phyloP scores from a whole-genome alignment of 2,888 invertebrate genomes.

The Ferrisia virgata region DNA sequence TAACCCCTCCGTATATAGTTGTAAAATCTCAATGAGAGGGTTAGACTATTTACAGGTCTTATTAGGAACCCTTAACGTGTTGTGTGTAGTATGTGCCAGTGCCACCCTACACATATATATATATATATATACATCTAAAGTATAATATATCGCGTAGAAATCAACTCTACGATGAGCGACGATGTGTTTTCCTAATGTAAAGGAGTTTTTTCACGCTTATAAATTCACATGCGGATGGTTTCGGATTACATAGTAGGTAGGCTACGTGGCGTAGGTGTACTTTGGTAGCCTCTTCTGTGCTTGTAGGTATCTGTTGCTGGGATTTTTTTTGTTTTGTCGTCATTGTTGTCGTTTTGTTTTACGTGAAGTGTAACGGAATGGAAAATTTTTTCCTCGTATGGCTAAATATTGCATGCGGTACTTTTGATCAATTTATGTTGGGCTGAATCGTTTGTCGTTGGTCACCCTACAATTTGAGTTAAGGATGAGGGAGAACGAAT shows the following conservation, averaged over 20 bases:
- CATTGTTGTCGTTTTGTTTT: not conserved
- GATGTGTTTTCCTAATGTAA: not conserved
- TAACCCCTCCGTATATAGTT: slow-evolving; percentile 32
- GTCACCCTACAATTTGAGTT: too few relatives aligned
- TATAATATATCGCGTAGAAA: not conserved
- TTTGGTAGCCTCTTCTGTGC: not conserved
- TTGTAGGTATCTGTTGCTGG: not conserved
- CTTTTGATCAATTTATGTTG: too few relatives aligned
- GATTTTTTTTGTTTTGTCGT: not conserved
- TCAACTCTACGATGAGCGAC: not conserved
- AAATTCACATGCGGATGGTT: not conserved
- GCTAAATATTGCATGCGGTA: too few relatives aligned
- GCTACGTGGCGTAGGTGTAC: not conserved
- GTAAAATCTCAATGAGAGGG: slow-evolving; percentile 42
- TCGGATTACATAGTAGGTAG: not conserved
- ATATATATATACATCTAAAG: too few relatives aligned
- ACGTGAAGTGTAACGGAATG: not conserved
- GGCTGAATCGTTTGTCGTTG: too few relatives aligned
- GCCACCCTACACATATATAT: not conserved
- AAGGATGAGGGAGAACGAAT: too few relatives aligned
- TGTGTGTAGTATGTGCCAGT: not conserved
- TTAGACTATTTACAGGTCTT: slow-evolving; percentile 41
- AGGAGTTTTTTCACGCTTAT: not conserved
- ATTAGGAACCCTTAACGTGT: slow-evolving; percentile 20
- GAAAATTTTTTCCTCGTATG: too few relatives aligned